phyloP scores from a whole-genome alignment of 2,888 invertebrate genomes.

The Orchestes rusci region DNA sequence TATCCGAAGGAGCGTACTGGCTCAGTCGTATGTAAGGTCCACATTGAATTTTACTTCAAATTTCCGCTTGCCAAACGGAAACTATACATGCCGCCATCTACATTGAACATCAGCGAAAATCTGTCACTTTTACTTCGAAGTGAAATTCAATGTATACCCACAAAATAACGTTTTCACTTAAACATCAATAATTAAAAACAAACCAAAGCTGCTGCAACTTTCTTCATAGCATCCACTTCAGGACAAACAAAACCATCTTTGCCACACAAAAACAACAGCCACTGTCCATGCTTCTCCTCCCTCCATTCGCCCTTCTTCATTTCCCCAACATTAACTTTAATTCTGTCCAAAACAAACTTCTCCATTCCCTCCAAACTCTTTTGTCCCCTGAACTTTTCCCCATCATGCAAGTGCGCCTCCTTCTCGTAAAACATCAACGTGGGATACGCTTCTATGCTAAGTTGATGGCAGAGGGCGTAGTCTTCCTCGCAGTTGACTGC shows the following conservation, averaged over 20 bases:
- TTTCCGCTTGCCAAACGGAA: neutral
- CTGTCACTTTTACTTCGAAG: too few relatives aligned
- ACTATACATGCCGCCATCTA: too few relatives aligned
- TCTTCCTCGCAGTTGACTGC: conserved; percentile 87
- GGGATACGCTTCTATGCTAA: conserved; percentile 70
- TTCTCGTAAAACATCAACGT: conserved; percentile 60
- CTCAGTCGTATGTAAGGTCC: too few relatives aligned
- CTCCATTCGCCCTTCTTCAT: conserved; percentile 43
- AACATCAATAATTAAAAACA: conserved; percentile 1
- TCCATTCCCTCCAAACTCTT: conserved; percentile 54
- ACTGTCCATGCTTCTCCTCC: conserved; percentile 41
- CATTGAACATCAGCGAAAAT: neutral
- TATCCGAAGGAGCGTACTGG: too few relatives aligned
- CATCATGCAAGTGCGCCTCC: conserved; percentile 51
- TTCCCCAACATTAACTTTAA: conserved; percentile 44
- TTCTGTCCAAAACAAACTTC: conserved; percentile 55
- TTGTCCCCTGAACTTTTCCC: conserved; percentile 53
- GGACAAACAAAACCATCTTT: conserved; percentile 50
- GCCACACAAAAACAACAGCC: conserved; percentile 54
- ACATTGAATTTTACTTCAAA: neutral
- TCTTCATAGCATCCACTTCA: conserved; percentile 50
- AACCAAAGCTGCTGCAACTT: conserved; percentile 70
- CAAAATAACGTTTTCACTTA: neutral
- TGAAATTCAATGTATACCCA: too few relatives aligned
- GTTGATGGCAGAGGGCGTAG: conserved; percentile 66